Evolutionary conservation across 2,113 vertebrate genomes (phyloP), one percentile per base, ranked within the genome.

Genomic region (Syrrhaptes paradoxus): DNA sequence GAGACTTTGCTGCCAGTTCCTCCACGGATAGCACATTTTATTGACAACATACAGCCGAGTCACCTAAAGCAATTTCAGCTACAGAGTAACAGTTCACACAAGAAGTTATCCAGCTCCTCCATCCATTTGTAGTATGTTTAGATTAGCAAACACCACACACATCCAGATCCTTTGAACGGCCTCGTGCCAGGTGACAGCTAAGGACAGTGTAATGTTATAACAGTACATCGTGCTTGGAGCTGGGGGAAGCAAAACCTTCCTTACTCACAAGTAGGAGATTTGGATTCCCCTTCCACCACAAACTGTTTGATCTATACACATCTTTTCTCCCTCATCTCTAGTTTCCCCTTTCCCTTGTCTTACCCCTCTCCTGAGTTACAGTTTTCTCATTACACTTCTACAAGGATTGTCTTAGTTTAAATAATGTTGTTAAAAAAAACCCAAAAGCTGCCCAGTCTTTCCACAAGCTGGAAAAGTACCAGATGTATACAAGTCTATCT

Each of bases 21-120:
- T 78, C 85, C 91, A 78, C 0, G 89, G 89, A 95, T 84, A 80
- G 89, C 90, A 92, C 94, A 90, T 97, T 96, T 84, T 97, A 96
- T 95, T 96, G 92, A 97, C 96, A 96, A 84, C 92, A 94, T 84
- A 89, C 94, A 96, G 93, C 94, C 91, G 91, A 97, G 96, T 76
- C 95, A 96, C 95, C 89, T 89, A 94, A 96, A 97, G 97, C 89
- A 96, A 97, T 96, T 94, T 94, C 96, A 95, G 90, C 93, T 95
- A 34, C 80, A 87, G 89, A 94, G 89, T 97, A 96, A 95, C 95
- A 95, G 97, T 96, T 96, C 96, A 95, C 87, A 95, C 68, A 13
- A 89, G 86, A 88, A 87, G 86, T 86, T 95, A 92, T 93, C 82
- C 85, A 88, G 93, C 91, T 78, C 86, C 49, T 90, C 87, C 85